Base-by-base conservation (phyloP, 1,140 invertebrate species). In the Drosophila takahashii region DNA sequence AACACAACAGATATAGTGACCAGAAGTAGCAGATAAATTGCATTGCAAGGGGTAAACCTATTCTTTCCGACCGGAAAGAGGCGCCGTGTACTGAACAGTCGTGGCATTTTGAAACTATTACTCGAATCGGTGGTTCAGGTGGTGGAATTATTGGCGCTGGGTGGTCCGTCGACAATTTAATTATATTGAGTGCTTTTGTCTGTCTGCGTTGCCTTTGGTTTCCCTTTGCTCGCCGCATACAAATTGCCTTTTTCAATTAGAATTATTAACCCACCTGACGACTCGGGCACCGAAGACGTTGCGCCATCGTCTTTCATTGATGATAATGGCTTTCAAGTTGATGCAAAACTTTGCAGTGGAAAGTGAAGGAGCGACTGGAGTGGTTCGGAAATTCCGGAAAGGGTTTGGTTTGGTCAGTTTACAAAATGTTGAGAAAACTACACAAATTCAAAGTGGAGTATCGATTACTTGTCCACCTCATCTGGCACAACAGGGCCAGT, bases 191-290 rank as follows among this genome's bases (percentile, higher is more conserved):
- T 87, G 83, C 76, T 83, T 79, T 89, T 83, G 76, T 87, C 75
- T 79, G 83, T 77, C 66, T 36, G 37, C 37, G 32, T 16, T 45
- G 47, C 47, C 16, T 41, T 59, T 29, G 45, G 65, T 44, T 29
- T 42, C 26, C 29, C 59, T 51, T 16, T 53, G 32, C 26, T 71
- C 45, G 83, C 83, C 79, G 79, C 83, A 83, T 83, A 89, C 84
- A 87, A 87, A 87, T 89, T 87, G 84, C 75, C 75, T 83, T 89
- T 87, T 87, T 87, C 83, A 87, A 87, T 87, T 87, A 89, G 79
- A 87, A 89, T 77, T 87, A 87, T 87, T 87, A 87, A 65, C 84
- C 74, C 72, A 81, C 70, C 78, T 81, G 48, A 59, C 48, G 54
- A 60, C 45, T 29, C 42, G 18, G 61, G 47, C 57, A 52, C 67